Evolutionary conservation across 2,888 invertebrate species (phyloP).

Genomic region (Darwinula stevensoni): DNA sequence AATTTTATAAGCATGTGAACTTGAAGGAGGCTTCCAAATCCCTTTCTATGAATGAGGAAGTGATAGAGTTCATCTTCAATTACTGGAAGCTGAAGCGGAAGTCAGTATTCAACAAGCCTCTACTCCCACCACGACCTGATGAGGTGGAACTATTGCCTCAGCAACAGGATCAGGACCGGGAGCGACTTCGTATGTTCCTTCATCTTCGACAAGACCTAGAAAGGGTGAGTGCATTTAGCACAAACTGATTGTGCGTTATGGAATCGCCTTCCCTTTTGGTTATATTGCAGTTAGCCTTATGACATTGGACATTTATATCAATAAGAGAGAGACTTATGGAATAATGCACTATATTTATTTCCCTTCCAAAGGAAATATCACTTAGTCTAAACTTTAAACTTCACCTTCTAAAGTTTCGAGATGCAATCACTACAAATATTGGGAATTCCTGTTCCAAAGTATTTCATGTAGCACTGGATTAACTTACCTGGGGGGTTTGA

Average conservation of each 20-base stretch:
- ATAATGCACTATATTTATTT: too few relatives aligned
- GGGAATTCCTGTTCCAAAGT: too few relatives aligned
- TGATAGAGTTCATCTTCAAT: conserved; percentile 59
- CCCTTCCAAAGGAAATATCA: too few relatives aligned
- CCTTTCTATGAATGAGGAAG: conserved; percentile 52
- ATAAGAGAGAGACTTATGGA: too few relatives aligned
- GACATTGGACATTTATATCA: too few relatives aligned
- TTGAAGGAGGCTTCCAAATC: conserved; percentile 45
- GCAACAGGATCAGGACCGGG: conserved; percentile 64
- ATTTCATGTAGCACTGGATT: too few relatives aligned
- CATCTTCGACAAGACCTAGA: conserved; percentile 83
- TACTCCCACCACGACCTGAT: conserved; percentile 56
- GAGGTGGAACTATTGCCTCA: conserved; percentile 44
- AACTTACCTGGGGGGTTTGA: too few relatives aligned
- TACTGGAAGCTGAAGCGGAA: conserved; percentile 84
- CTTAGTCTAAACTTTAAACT: too few relatives aligned
- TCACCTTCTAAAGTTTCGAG: too few relatives aligned
- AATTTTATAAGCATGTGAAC: conserved; percentile 71
- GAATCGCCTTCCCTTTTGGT: conserved; percentile 1
- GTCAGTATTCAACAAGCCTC: conserved; percentile 30
- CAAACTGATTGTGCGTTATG: too few relatives aligned
- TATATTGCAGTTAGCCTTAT: not conserved
- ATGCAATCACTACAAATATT: too few relatives aligned
- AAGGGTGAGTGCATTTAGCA: conserved; percentile 32
- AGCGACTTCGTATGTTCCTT: conserved; percentile 85